These are phyloP conservation scores for Malurus alboscapulatus DNA, from an alignment of 2,113 vertebrate species.

Conservation along the genomic window DNA sequence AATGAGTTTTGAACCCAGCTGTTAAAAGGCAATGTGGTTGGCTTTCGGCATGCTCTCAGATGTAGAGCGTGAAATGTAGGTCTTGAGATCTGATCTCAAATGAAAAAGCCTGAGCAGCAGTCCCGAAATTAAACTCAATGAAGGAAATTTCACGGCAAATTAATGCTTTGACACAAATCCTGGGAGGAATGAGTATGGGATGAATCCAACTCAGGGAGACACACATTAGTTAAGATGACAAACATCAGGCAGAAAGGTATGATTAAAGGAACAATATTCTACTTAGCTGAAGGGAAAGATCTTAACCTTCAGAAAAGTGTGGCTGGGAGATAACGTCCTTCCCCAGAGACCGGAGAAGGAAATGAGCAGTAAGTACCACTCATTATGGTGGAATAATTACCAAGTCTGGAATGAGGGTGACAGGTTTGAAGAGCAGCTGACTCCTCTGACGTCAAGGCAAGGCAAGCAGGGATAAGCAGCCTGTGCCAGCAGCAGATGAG, in stretches of 20 bases:
- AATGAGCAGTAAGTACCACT: neutral
- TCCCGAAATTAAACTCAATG: slow-evolving; percentile 26
- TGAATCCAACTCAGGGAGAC: neutral
- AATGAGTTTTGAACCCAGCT: neutral
- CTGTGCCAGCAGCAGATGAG: neutral
- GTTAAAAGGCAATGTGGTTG: neutral
- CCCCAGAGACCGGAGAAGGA: neutral
- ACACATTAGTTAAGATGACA: slow-evolving; percentile 8
- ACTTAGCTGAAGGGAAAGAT: slow-evolving; percentile 15
- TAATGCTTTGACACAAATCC: slow-evolving; percentile 27
- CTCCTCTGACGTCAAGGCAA: neutral
- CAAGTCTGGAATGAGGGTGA: neutral
- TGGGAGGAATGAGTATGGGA: neutral
- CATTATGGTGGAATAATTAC: neutral
- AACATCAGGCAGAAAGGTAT: slow-evolving; percentile 17
- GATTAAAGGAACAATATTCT: slow-evolving; percentile 43
- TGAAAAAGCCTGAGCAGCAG: neutral
- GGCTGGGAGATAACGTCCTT: neutral
- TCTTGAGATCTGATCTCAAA: slow-evolving; percentile 5
- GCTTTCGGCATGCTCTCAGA: neutral
- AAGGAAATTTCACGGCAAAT: neutral
- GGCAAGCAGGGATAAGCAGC: neutral
- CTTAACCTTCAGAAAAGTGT: slow-evolving; percentile 21
- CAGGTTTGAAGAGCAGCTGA: slow-evolving; percentile 37
- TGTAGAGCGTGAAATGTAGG: neutral